Percentiles rank a stretch among this genome's conserved stretches.
Conservation (phyloP, 1,140 invertebrate species). For the Trissolcus basalis region DNA sequence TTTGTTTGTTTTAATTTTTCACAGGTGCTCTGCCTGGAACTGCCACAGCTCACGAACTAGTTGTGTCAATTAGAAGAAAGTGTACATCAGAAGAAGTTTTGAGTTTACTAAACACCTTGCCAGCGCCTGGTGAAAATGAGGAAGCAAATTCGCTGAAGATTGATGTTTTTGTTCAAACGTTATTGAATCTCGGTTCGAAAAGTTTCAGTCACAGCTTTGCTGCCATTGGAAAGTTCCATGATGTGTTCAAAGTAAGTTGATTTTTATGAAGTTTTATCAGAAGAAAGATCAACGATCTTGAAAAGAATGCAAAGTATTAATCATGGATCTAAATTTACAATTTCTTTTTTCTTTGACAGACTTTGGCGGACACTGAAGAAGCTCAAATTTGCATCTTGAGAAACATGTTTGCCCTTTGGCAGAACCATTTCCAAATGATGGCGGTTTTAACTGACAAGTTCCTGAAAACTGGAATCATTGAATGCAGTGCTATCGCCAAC, state of each 20-base stretch:
- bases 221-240: constrained; percentile 97
- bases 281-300: too few species aligned
- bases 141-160: constrained; percentile 88
- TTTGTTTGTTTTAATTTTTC: constrained; percentile 30
- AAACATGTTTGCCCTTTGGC: constrained; percentile 96
- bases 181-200: constrained; percentile 95
- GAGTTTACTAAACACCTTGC: constrained; percentile 90
- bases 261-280: too few species aligned
- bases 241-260: constrained; percentile 88
- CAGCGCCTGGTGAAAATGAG: constrained; percentile 85
- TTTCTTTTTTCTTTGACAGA: constrained; percentile 75
- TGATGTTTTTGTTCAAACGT: constrained; percentile 96
- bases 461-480: constrained; percentile 97
- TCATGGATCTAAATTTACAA: too few species aligned
- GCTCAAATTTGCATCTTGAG: constrained; percentile 95
- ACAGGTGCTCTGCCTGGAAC: constrained; percentile 88
- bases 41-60: constrained; percentile 88
- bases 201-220: constrained; percentile 99
- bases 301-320: too few species aligned
- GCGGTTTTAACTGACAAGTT: constrained; percentile 97
- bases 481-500: constrained; percentile 96
- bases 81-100: constrained; percentile 93
- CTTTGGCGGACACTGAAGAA: constrained; percentile 94
- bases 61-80: constrained; percentile 90
- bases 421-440: constrained; percentile 97